Percentiles rank a stretch among this genome's conserved stretches.
phyloP scores from a whole-genome alignment of 2,113 vertebrate species.

The Bujurquina vittata region DNA sequence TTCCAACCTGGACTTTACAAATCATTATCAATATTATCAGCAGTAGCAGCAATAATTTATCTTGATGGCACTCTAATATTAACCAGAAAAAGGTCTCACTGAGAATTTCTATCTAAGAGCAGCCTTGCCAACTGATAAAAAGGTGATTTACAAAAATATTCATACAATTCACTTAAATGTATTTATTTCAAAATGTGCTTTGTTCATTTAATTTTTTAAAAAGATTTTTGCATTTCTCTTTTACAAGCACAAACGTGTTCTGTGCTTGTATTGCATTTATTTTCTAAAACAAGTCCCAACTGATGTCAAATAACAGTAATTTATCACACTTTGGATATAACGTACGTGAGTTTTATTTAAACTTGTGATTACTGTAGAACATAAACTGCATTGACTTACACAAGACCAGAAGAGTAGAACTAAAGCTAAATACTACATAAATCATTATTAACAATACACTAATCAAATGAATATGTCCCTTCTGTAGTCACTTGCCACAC shows the following conservation, averaged over 20 bases:
- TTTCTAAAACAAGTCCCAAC: neutral
- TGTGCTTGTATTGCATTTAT: neutral
- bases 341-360: neutral
- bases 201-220: too few relatives aligned
- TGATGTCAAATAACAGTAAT: neutral
- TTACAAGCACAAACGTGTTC: neutral
- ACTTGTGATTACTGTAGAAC: neutral
- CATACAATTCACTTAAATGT: neutral
- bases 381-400: too few relatives aligned
- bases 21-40: neutral
- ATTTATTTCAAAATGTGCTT: neutral
- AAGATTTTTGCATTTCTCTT: neutral
- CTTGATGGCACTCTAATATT: neutral
- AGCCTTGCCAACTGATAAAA: accelerated
- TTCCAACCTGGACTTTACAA: neutral
- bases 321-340: neutral
- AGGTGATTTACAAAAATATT: neutral
- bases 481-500: neutral
- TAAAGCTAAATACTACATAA: too few relatives aligned
- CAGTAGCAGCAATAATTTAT: neutral
- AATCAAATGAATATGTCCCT: neutral
- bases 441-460: too few relatives aligned
- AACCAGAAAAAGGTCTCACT: neutral
- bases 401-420: too few relatives aligned
- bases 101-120: neutral